Evolutionary conservation across 2,113 vertebrate species (phyloP).

Genomic region (Oenanthe oenanthe): DNA sequence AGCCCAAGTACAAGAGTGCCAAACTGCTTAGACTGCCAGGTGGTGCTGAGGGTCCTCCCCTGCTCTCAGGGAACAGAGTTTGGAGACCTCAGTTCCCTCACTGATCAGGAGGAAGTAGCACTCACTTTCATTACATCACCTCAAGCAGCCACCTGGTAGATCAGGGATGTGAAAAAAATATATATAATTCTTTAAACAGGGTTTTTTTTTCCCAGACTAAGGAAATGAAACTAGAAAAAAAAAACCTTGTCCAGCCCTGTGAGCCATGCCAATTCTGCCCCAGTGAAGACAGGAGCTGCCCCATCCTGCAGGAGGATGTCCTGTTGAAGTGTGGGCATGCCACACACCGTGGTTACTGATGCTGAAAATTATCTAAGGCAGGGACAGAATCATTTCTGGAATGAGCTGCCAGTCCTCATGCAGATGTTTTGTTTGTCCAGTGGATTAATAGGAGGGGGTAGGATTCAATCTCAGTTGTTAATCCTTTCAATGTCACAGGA

Average conservation of each 20-base stretch:
- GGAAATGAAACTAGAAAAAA: neutral
- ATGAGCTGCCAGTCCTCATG: neutral
- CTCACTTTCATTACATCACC: neutral
- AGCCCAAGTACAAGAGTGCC: neutral
- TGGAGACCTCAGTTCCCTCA: neutral
- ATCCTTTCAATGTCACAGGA: slow-evolving; percentile 22
- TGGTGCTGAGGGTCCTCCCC: neutral
- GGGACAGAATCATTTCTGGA: neutral
- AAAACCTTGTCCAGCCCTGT: neutral
- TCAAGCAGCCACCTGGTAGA: neutral
- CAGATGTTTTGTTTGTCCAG: neutral
- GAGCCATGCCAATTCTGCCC: accelerated
- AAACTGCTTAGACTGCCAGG: neutral
- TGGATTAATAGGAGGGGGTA: neutral
- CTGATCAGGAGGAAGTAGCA: neutral
- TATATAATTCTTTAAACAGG: neutral
- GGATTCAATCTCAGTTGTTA: neutral
- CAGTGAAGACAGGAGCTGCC: neutral
- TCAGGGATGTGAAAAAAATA: neutral
- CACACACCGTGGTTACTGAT: accelerated
- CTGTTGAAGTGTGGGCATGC: neutral
- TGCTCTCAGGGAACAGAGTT: neutral
- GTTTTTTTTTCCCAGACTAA: neutral
- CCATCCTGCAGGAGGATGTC: accelerated
- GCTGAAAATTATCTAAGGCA: neutral